A percentile compares a stretch with the other conserved stretches of the same genome.
Conservation (phyloP, 2,113 vertebrate species). For the Upupa epops region DNA sequence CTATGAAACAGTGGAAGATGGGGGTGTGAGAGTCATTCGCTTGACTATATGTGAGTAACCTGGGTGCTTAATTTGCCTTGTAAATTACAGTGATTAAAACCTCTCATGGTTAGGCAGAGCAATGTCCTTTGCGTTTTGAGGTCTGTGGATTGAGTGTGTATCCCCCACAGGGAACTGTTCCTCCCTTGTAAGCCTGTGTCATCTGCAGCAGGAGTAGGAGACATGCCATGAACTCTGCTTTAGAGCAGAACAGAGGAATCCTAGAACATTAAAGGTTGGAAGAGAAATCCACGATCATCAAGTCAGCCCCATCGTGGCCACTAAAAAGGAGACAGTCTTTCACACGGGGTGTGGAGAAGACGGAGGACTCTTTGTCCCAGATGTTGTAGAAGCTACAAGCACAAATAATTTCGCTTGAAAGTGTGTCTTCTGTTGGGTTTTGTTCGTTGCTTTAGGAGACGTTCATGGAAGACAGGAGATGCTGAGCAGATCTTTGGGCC, state of each 20-base stretch:
- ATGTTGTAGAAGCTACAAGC: not conserved
- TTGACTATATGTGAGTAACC: not conserved
- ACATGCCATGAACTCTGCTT: not conserved
- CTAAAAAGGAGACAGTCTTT: not conserved
- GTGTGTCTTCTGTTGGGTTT: no score
- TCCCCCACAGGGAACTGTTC: not conserved
- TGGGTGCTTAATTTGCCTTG: not conserved
- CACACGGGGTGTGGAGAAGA: not conserved
- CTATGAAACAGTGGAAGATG: not conserved
- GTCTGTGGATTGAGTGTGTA: not conserved
- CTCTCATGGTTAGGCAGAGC: not conserved
- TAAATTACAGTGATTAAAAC: not conserved
- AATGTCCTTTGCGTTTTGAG: not conserved
- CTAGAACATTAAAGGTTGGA: no score
- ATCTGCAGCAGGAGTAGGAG: not conserved
- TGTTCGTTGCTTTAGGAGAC: no score
- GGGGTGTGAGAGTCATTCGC: not conserved
- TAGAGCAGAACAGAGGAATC: not conserved
- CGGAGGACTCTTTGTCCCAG: not conserved
- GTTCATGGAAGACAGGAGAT: not conserved
- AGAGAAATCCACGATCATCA: no score
- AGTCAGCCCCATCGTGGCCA: no score
- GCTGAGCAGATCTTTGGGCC: not conserved
- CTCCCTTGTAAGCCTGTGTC: not conserved
- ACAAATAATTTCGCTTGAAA: not conserved